phyloP scores from a whole-genome alignment of 2,888 invertebrate species.

The Polydrusus cervinus region DNA sequence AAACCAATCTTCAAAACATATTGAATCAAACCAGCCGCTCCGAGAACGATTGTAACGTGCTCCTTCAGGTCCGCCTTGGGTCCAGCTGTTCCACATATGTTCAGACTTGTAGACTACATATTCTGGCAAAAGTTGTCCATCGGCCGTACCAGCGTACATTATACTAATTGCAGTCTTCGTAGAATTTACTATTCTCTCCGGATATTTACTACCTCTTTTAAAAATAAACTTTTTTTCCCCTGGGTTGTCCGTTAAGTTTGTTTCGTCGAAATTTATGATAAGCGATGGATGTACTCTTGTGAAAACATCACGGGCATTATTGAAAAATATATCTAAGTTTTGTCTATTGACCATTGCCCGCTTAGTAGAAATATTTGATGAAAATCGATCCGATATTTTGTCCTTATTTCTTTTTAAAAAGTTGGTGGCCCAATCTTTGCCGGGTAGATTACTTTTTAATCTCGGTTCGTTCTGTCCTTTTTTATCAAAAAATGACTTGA shows the following conservation, averaged over 20 bases:
- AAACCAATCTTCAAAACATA: conserved; percentile 60
- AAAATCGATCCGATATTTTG: conserved; percentile 19
- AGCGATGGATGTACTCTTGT: conserved; percentile 13
- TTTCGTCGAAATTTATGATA: conserved; percentile 52
- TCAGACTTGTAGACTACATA: conserved; percentile 69
- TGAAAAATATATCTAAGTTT: conserved; percentile 16
- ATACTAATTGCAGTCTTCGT: conserved; percentile 48
- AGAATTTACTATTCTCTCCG: conserved; percentile 46
- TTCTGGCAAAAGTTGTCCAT: conserved; percentile 65
- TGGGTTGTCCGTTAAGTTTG: conserved; percentile 51
- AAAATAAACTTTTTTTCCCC: conserved; percentile 46
- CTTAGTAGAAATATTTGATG: conserved; percentile 40
- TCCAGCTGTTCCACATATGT: conserved; percentile 68
- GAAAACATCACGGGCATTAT: conserved; percentile 20
- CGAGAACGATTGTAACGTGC: conserved; percentile 65
- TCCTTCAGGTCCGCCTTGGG: conserved; percentile 64
- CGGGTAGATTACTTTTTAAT: conserved; percentile 26
- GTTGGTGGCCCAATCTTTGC: conserved; percentile 22
- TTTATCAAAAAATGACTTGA: conserved; percentile 42
- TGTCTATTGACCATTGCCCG: conserved; percentile 12
- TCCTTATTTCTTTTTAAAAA: conserved; percentile 30
- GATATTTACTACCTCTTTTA: conserved; percentile 46
- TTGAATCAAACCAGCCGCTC: conserved; percentile 67
- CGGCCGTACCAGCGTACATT: conserved; percentile 59
- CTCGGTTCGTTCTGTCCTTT: conserved; percentile 10